Evolutionary conservation across 2,113 vertebrate genomes (phyloP).

Genomic region (Siniperca knerii): DNA sequence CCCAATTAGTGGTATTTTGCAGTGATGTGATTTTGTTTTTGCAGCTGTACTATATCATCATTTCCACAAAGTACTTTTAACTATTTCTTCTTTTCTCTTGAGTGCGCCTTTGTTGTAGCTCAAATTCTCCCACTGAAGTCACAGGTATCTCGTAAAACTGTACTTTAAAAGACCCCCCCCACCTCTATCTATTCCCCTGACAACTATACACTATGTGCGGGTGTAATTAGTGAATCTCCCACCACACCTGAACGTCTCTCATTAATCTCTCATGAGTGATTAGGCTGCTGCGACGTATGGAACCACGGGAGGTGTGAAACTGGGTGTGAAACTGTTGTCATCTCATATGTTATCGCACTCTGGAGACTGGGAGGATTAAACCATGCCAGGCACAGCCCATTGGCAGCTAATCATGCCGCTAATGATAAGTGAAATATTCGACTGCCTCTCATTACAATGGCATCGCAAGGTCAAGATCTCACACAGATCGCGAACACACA

Average conservation of each 20-base stretch:
- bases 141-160: constrained; percentile 25
- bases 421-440: constrained; percentile 77
- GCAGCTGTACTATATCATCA: background rate
- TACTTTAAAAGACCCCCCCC: constrained; percentile 25
- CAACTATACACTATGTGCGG: constrained; percentile 50
- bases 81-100: constrained; percentile 27
- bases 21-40: constrained; percentile 30
- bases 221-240: constrained; percentile 77
- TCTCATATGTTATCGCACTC: constrained; percentile 81
- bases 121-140: constrained; percentile 24
- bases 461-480: constrained; percentile 70
- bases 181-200: constrained; percentile 40
- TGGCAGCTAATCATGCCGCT: constrained; percentile 80
- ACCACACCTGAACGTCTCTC: constrained; percentile 77
- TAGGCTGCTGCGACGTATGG: constrained; percentile 75
- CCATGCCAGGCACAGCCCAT: constrained; percentile 72
- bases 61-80: constrained; percentile 19
- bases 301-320: constrained; percentile 77
- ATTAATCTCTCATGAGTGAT: constrained; percentile 84
- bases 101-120: constrained; percentile 45
- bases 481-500: constrained; percentile 4
- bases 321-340: constrained; percentile 81
- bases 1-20: constrained; percentile 38
- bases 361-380: constrained; percentile 72
- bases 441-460: constrained; percentile 61